phyloP scores from a whole-genome alignment of 2,888 invertebrate genomes.

The Oxyscelio sp. region DNA sequence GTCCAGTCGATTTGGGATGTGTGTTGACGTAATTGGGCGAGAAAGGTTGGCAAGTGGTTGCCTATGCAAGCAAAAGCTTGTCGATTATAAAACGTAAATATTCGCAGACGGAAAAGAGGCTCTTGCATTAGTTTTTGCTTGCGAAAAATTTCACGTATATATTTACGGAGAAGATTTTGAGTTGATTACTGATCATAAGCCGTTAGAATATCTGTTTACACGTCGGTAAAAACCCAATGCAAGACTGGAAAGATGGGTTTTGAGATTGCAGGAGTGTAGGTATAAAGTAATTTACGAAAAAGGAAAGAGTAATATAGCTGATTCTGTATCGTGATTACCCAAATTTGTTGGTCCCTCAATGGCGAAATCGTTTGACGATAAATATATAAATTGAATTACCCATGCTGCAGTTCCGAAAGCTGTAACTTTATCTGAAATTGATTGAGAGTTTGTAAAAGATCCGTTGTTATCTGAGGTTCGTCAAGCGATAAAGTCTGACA shows the following conservation, averaged over 20 bases:
- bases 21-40: slow-evolving; percentile 75
- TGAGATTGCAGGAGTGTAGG: slow-evolving; percentile 79
- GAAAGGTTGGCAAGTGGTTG: slow-evolving; percentile 33
- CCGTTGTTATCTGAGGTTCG: slow-evolving; percentile 26
- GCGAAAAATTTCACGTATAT: slow-evolving; percentile 86
- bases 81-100: not conserved
- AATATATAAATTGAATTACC: slow-evolving; percentile 16
- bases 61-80: slow-evolving; percentile 58
- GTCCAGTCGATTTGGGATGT: slow-evolving; percentile 80
- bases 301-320: slow-evolving; percentile 54
- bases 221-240: slow-evolving; percentile 82
- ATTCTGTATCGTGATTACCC: slow-evolving; percentile 33
- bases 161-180: slow-evolving; percentile 87
- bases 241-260: slow-evolving; percentile 82
- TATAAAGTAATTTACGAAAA: slow-evolving; percentile 78
- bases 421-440: slow-evolving; percentile 37
- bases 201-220: slow-evolving; percentile 83
- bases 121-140: slow-evolving; percentile 78
- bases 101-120: slow-evolving; percentile 78
- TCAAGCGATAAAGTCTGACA: slow-evolving; percentile 37
- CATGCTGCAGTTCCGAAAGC: slow-evolving; percentile 25
- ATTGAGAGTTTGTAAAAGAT: slow-evolving; percentile 44
- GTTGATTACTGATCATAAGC: slow-evolving; percentile 82
- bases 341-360: not conserved
- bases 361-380: not conserved